Evolutionary conservation across 2,113 vertebrate species (phyloP).

Genomic region (Herpailurus yagouaroundi): DNA sequence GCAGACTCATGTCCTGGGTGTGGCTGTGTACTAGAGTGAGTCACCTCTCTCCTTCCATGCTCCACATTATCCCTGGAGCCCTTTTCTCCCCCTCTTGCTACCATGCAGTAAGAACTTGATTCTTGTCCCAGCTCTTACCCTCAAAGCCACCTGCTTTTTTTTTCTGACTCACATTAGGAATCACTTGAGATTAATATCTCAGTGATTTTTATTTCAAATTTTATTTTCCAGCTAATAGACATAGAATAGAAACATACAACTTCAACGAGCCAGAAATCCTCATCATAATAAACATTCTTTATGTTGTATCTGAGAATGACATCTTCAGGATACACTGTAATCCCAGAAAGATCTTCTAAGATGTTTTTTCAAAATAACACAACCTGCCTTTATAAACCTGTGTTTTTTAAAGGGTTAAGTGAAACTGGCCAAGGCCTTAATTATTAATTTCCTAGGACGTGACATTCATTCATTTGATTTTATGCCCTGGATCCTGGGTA

Average conservation of each 20-base stretch:
- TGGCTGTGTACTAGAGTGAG: background rate
- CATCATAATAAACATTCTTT: background rate
- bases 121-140: background rate
- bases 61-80: background rate
- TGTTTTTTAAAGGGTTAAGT: background rate
- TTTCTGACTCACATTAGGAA: background rate
- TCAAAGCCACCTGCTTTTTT: background rate
- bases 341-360: background rate
- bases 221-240: background rate
- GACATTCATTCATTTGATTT: background rate
- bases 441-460: background rate
- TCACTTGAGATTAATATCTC: background rate
- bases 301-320: background rate
- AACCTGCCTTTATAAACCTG: background rate
- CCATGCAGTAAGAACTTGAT: background rate
- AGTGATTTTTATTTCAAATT: conserved; percentile 3
- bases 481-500: background rate
- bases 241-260: background rate
- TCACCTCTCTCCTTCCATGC: background rate
- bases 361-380: background rate
- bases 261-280: background rate
- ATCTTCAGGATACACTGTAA: background rate
- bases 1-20: background rate
- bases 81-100: background rate
- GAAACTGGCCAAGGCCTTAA: background rate